Conservation (phyloP, 2,888 invertebrate genomes). For the Erynnis tages region DNA sequence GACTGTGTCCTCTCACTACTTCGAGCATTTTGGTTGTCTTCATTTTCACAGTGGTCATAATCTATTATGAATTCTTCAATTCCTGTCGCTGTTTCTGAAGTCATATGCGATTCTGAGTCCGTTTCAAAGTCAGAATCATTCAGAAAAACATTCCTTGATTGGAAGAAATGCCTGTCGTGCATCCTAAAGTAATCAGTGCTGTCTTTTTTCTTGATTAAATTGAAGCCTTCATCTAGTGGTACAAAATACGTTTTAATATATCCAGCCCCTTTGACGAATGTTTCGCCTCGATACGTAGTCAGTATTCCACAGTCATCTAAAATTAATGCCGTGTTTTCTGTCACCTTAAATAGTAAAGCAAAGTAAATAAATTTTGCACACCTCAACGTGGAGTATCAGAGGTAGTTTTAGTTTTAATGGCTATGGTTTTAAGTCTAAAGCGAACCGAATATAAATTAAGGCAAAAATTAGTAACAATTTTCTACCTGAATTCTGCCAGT, state of each 20-base stretch:
- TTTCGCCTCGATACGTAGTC: constrained; percentile 86
- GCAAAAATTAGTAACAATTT: not conserved
- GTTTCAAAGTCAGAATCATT: constrained; percentile 39
- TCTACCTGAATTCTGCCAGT: constrained; percentile 89
- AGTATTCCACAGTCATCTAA: constrained; percentile 85
- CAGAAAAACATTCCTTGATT: constrained; percentile 44
- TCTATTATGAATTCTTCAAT: constrained; percentile 42
- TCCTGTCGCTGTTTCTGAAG: constrained; percentile 32
- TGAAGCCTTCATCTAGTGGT: constrained; percentile 82
- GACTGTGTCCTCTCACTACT: not conserved
- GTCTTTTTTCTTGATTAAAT: constrained; percentile 68
- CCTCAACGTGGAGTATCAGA: too few relatives aligned
- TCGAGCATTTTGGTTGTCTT: not conserved
- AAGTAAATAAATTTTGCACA: not conserved
- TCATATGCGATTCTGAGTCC: constrained; percentile 40
- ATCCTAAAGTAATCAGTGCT: constrained; percentile 52
- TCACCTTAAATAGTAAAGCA: constrained; percentile 70
- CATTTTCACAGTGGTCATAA: constrained; percentile 18
- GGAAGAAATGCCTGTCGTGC: constrained; percentile 50
- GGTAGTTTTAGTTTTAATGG: too few relatives aligned
- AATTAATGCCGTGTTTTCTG: constrained; percentile 86
- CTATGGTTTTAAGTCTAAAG: too few relatives aligned
- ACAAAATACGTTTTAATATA: constrained; percentile 88
- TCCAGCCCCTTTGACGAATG: constrained; percentile 87
- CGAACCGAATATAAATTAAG: not conserved